Evolutionary conservation across 1,140 invertebrate genomes (phyloP).

Genomic region (Halictus rubicundus): DNA sequence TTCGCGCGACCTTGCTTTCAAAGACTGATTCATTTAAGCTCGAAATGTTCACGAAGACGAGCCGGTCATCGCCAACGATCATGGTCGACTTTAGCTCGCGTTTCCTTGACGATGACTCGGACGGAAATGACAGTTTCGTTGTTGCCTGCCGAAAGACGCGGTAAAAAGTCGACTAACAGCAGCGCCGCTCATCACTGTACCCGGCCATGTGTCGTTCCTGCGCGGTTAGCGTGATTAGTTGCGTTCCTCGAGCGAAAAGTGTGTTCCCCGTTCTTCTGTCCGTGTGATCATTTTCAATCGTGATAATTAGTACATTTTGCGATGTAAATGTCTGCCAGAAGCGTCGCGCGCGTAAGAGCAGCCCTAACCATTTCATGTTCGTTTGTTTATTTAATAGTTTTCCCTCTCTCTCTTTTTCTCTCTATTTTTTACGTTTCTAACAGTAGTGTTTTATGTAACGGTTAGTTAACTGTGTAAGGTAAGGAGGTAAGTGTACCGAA

Average conservation of each 20-base stretch:
- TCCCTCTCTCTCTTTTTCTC: neutral
- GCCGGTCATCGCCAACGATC: slow-evolving; percentile 29
- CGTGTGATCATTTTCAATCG: slow-evolving; percentile 18
- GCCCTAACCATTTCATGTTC: slow-evolving; percentile 2
- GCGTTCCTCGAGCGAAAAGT: neutral
- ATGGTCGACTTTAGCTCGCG: neutral
- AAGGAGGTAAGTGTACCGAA: slow-evolving; percentile 23
- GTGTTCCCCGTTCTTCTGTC: slow-evolving; percentile 12
- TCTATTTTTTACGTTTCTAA: slow-evolving; percentile 4
- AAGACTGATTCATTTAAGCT: slow-evolving; percentile 65
- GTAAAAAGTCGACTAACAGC: too few relatives aligned
- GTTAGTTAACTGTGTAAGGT: slow-evolving; percentile 18
- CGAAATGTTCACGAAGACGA: neutral
- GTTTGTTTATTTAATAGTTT: too few relatives aligned
- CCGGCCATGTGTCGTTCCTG: slow-evolving; percentile 9
- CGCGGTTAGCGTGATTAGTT: slow-evolving; percentile 25
- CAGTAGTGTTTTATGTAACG: slow-evolving; percentile 1
- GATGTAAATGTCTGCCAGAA: slow-evolving; percentile 25
- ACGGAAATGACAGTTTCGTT: neutral
- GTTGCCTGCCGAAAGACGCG: too few relatives aligned
- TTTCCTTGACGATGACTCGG: slow-evolving; percentile 16
- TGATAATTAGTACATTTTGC: slow-evolving; percentile 43
- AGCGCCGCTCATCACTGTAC: neutral
- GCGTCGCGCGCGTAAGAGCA: neutral
- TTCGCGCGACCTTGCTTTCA: slow-evolving; percentile 41